A percentile compares a stretch with the other conserved stretches of the same genome.
phyloP scores from a whole-genome alignment of 2,797 vertebrate species.

The Liasis olivaceus region DNA sequence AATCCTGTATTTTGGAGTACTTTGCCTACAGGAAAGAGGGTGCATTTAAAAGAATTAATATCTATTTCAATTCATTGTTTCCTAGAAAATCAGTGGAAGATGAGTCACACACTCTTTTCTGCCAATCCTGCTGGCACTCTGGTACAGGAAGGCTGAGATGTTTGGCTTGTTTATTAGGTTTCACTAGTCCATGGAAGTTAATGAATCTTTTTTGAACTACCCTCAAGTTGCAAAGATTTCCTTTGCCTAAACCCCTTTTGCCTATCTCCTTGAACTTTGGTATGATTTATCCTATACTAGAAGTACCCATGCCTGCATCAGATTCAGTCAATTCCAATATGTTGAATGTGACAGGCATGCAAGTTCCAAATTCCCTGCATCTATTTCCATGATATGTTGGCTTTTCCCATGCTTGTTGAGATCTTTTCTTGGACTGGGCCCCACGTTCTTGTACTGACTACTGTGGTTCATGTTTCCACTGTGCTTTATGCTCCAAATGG shows the following conservation, averaged over 20 bases:
- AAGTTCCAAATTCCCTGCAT: not conserved
- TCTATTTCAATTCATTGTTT: not conserved
- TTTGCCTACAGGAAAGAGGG: not conserved
- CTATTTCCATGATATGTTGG: not conserved
- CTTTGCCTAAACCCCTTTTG: not conserved
- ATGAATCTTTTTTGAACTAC: not conserved
- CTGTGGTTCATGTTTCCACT: not conserved
- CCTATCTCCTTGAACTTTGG: not conserved
- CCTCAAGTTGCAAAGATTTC: not conserved
- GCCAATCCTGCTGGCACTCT: not conserved
- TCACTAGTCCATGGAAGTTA: not conserved
- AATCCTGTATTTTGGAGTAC: not conserved
- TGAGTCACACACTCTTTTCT: not conserved
- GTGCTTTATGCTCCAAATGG: not conserved
- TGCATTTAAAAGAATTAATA: not conserved
- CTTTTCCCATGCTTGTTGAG: not conserved
- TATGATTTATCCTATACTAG: not conserved
- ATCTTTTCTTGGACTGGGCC: not conserved
- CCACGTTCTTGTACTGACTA: not conserved
- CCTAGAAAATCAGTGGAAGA: not conserved
- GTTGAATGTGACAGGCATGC: not conserved
- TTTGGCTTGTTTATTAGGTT: not conserved
- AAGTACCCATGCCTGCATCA: not conserved
- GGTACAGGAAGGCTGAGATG: not conserved
- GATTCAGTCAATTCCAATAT: not conserved